These are phyloP conservation scores for Apotomis turbidana DNA, from an alignment of 2,888 invertebrate genomes.

Conservation along the genomic window DNA sequence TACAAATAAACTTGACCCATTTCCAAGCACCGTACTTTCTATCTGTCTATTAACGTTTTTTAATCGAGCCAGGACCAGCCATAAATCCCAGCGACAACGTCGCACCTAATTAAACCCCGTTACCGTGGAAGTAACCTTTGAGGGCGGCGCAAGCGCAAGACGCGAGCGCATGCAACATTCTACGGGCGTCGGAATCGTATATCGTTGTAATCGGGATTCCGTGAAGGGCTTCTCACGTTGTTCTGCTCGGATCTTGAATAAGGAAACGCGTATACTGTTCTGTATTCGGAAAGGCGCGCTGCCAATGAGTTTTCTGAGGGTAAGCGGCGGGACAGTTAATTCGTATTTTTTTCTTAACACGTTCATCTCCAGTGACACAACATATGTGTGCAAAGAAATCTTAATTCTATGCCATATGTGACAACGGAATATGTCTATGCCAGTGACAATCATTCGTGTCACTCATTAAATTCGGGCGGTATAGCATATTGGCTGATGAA, in stretches of 20 bases:
- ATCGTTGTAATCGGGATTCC: not conserved
- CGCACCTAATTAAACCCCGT: slow-evolving; percentile 71
- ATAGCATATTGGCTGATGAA: no score
- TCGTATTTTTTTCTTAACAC: no score
- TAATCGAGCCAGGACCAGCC: slow-evolving; percentile 43
- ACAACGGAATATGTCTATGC: no score
- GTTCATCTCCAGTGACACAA: no score
- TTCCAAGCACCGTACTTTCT: not conserved
- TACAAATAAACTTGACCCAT: slow-evolving; percentile 3
- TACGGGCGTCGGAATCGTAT: not conserved
- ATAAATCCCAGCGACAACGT: slow-evolving; percentile 67
- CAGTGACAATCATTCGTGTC: no score
- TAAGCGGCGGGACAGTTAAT: not conserved
- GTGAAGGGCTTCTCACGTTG: not conserved
- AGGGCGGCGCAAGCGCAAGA: slow-evolving; percentile 18
- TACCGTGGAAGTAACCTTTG: slow-evolving; percentile 48
- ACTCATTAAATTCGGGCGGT: no score
- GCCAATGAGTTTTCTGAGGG: not conserved
- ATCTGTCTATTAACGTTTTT: slow-evolving; percentile 28
- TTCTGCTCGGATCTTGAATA: not conserved
- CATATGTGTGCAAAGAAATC: no score
- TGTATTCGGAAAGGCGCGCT: not conserved
- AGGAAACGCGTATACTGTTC: not conserved
- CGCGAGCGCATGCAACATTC: slow-evolving; percentile 12
- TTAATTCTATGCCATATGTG: no score